Percentiles rank a stretch among this genome's conserved stretches.
Conservation (phyloP, 2,888 invertebrate genomes). For the Diabrotica balteata region DNA sequence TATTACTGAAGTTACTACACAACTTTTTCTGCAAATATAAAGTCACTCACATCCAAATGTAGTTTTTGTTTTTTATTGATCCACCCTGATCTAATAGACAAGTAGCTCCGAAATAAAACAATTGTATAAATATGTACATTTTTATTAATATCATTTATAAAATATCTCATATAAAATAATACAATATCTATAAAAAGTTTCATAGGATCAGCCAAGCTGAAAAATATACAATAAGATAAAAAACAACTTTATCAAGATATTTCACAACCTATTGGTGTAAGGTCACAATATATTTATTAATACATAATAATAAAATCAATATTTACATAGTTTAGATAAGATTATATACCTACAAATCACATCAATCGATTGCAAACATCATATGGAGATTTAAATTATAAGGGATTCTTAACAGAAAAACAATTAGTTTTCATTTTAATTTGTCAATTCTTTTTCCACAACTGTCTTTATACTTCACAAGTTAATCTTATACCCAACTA, state of each 20-base stretch:
- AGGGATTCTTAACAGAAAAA: conserved; percentile 4
- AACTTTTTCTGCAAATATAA: no score
- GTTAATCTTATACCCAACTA: no score
- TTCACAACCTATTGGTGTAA: conserved; percentile 48
- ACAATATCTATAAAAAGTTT: conserved; percentile 52
- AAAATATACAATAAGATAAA: conserved; percentile 39
- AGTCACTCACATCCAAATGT: no score
- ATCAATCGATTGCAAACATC: conserved; percentile 41
- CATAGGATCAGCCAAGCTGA: conserved; percentile 42
- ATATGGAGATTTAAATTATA: conserved; percentile 2
- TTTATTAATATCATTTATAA: conserved; percentile 53
- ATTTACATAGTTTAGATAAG: conserved; percentile 26
- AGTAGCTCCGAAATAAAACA: neutral
- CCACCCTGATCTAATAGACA: no score
- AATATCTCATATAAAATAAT: conserved; percentile 54
- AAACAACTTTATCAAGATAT: conserved; percentile 40
- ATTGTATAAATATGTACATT: conserved; percentile 28
- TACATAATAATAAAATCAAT: conserved; percentile 27
- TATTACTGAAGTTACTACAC: no score
- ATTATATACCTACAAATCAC: conserved; percentile 37
- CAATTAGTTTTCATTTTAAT: neutral
- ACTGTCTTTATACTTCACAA: no score
- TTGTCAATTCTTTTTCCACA: no score
- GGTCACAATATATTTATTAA: conserved; percentile 44
- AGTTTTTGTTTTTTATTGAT: no score